Evolutionary conservation across 2,888 invertebrate species (phyloP).

Genomic region (Drosophila anomelani): DNA sequence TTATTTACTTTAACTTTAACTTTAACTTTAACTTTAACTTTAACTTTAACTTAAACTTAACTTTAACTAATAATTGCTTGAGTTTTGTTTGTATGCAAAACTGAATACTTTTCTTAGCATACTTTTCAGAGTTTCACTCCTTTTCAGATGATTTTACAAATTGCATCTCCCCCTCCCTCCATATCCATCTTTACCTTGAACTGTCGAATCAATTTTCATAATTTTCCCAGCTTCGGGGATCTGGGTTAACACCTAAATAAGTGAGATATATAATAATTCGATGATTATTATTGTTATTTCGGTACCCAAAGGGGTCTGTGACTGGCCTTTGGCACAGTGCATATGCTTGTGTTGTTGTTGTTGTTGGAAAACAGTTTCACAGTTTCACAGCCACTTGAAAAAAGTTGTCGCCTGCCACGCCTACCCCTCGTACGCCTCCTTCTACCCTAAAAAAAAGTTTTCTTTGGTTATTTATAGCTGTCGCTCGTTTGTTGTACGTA

Average conservation of each 20-base stretch:
- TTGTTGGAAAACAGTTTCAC: constrained; percentile 47
- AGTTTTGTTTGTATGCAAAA: background rate
- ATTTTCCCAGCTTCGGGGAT: background rate
- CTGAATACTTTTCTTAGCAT: background rate
- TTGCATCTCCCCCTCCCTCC: background rate
- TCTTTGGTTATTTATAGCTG: constrained; percentile 67
- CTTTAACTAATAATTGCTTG: background rate
- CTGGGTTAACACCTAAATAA: background rate
- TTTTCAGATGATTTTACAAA: background rate
- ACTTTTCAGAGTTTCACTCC: background rate
- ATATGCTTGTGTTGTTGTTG: constrained; percentile 19
- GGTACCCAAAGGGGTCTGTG: too few relatives aligned
- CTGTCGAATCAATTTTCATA: background rate
- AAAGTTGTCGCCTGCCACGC: constrained; percentile 36
- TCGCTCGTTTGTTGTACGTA: constrained; percentile 63
- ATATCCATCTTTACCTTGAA: background rate
- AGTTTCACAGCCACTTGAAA: constrained; percentile 68
- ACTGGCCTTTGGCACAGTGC: constrained; percentile 25
- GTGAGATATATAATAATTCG: background rate
- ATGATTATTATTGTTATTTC: constrained; percentile 4
- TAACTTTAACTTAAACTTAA: background rate
- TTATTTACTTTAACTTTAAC: background rate
- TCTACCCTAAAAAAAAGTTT: background rate
- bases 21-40: background rate
- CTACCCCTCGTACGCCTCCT: background rate